phyloP scores from a whole-genome alignment of 2,113 vertebrate species.

The Baryphthengus martii region DNA sequence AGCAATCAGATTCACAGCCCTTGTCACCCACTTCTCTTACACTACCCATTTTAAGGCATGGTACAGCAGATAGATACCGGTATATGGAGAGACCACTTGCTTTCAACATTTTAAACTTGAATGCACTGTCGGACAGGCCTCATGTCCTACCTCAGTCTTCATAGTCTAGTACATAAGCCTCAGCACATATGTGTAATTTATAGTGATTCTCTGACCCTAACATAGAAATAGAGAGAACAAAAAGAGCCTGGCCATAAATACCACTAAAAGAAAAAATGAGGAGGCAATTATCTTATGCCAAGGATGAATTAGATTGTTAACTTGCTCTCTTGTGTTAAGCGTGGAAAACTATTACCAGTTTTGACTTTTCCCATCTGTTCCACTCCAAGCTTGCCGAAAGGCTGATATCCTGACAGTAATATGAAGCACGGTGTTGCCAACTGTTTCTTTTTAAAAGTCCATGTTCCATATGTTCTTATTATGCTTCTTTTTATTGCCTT shows the following conservation, averaged over 20 bases:
- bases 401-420: slow-evolving; percentile 61
- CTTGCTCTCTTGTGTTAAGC: not conserved
- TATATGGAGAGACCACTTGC: not conserved
- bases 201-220: not conserved
- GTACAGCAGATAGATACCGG: not conserved
- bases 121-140: not conserved
- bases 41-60: not conserved
- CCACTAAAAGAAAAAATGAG: not conserved
- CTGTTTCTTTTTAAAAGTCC: slow-evolving; percentile 46
- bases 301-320: slow-evolving; percentile 15
- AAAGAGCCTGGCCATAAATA: not conserved
- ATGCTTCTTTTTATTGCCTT: slow-evolving; percentile 18
- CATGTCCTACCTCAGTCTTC: not conserved
- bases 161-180: not conserved
- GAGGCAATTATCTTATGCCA: not conserved
- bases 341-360: slow-evolving; percentile 42
- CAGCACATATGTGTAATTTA: not conserved
- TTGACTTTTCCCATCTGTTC: slow-evolving; percentile 69
- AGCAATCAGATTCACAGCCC: not conserved
- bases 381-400: slow-evolving; percentile 39
- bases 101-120: not conserved
- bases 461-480: slow-evolving; percentile 55
- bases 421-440: slow-evolving; percentile 32
- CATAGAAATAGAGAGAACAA: not conserved
- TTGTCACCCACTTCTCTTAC: not conserved